These are phyloP conservation scores for Drosophila barbarae DNA, from an alignment of 2,888 invertebrate species.

Conservation along the genomic window DNA sequence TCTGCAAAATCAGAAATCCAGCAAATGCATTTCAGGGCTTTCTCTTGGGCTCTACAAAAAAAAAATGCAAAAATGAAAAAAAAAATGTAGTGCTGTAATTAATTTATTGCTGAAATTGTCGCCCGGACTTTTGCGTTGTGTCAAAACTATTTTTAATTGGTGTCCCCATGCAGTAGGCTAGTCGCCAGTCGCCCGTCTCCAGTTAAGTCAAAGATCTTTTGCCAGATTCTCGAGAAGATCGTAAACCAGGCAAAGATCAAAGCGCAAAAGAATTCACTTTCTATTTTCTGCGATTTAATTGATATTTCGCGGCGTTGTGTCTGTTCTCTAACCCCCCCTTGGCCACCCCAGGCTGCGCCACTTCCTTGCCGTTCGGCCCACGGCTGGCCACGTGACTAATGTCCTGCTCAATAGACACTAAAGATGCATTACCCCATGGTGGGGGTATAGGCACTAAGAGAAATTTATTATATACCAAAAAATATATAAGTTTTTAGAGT, in stretches of 20 bases:
- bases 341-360: not conserved
- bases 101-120: slow-evolving; percentile 70
- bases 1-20: slow-evolving; percentile 5
- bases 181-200: not conserved
- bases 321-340: slow-evolving; percentile 14
- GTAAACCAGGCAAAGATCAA: slow-evolving; percentile 43
- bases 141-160: slow-evolving; percentile 74
- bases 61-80: not conserved
- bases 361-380: slow-evolving; percentile 17
- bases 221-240: slow-evolving; percentile 33
- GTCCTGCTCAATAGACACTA: slow-evolving; percentile 75
- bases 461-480: not conserved
- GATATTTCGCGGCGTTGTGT: slow-evolving; percentile 53
- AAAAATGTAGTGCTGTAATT: slow-evolving; percentile 58
- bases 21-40: slow-evolving; percentile 23
- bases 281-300: slow-evolving; percentile 66
- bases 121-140: slow-evolving; percentile 59
- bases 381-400: slow-evolving; percentile 61
- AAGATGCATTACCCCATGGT: slow-evolving; percentile 67
- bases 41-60: slow-evolving; percentile 24
- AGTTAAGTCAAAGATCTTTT: slow-evolving; percentile 7
- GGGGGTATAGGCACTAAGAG: not conserved
- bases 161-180: slow-evolving; percentile 1
- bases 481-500: not conserved
- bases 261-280: slow-evolving; percentile 52